Conservation (phyloP, 2,888 invertebrate species). For the Brenthis daphne region DNA sequence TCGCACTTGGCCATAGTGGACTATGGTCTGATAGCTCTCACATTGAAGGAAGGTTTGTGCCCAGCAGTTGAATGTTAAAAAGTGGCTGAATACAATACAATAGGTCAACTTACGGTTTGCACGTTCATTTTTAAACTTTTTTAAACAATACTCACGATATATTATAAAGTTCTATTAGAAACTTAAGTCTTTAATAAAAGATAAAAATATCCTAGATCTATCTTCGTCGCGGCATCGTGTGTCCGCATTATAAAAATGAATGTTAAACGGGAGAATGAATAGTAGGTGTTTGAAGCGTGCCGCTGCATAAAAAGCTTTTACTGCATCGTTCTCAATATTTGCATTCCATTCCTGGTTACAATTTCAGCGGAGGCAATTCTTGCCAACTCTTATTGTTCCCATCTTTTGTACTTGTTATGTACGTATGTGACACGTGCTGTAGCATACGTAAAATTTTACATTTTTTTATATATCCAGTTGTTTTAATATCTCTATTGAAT, state of each 20-base stretch:
- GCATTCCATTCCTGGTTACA: constrained; percentile 71
- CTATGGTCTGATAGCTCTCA: too few species aligned
- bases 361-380: constrained; percentile 61
- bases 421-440: constrained; percentile 21
- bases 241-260: constrained; percentile 37
- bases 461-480: constrained; percentile 2
- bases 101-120: too few species aligned
- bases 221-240: constrained; percentile 22
- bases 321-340: constrained; percentile 67
- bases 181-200: constrained; percentile 5
- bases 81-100: too few species aligned
- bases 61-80: too few species aligned
- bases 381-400: constrained; percentile 54
- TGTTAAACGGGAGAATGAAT: constrained; percentile 40
- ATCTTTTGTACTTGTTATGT: neutral
- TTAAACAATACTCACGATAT: neutral
- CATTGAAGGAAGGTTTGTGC: too few species aligned
- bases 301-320: constrained; percentile 67
- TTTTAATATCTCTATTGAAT: too few species aligned
- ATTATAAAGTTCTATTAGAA: neutral
- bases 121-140: too few species aligned
- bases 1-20: too few species aligned
- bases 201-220: constrained; percentile 20
- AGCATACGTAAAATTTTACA: constrained; percentile 10
- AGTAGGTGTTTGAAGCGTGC: constrained; percentile 58